Evolutionary conservation across 2,113 vertebrate genomes (phyloP).

Genomic region (Petrocephalus zakoni): DNA sequence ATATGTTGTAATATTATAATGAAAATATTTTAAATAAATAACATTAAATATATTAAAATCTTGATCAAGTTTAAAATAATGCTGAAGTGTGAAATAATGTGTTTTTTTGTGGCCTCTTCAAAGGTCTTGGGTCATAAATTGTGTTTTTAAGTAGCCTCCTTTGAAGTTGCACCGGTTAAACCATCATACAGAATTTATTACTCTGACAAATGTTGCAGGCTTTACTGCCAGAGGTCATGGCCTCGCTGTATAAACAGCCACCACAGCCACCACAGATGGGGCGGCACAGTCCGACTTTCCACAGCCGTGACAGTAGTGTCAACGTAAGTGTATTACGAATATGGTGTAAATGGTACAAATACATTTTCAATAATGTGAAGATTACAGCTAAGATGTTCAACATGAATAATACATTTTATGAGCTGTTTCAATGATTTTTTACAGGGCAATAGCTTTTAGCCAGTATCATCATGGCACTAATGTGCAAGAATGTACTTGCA

Average conservation of each 20-base stretch:
- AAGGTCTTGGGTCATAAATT: not conserved
- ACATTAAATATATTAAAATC: not conserved
- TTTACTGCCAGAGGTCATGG: constrained; percentile 36
- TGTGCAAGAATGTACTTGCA: not conserved
- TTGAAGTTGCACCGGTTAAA: constrained; percentile 22
- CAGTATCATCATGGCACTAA: not conserved
- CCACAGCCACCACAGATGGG: not conserved
- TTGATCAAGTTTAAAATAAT: not conserved
- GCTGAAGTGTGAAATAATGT: not conserved
- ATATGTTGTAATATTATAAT: not conserved
- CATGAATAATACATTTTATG: not conserved
- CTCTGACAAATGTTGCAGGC: constrained; percentile 28
- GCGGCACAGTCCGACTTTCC: not conserved
- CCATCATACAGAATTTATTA: constrained; percentile 43
- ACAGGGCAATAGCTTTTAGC: not conserved
- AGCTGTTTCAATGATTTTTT: not conserved
- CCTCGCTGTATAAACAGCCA: constrained; percentile 14
- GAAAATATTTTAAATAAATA: not conserved
- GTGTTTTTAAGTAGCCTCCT: not conserved
- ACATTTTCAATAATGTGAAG: not conserved
- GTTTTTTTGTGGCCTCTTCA: not conserved
- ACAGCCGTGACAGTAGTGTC: not conserved
- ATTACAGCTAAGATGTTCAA: not conserved
- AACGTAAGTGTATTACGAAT: not conserved
- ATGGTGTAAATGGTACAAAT: not conserved